These are phyloP conservation scores for Callaeas wilsoni DNA, from an alignment of 2,113 vertebrate genomes.

Conservation along the genomic window DNA sequence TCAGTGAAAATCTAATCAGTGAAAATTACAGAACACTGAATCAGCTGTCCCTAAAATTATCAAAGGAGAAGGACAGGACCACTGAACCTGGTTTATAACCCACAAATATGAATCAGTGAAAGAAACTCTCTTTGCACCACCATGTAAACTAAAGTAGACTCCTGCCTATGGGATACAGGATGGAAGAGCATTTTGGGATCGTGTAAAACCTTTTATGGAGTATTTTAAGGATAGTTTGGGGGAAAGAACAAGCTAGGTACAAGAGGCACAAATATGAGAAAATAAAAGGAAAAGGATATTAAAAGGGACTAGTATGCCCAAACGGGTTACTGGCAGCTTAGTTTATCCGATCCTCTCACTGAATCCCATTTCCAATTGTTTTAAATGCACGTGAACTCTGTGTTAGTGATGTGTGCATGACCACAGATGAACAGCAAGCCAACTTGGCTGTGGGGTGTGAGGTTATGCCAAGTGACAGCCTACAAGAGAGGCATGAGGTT, in stretches of 20 bases:
- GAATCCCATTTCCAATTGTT: not conserved
- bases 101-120: not conserved
- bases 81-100: not conserved
- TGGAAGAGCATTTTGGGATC: not conserved
- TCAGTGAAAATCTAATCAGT: not conserved
- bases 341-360: not conserved
- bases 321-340: not conserved
- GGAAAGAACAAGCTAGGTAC: not conserved
- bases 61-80: not conserved
- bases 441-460: not conserved
- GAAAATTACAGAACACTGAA: not conserved
- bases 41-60: not conserved
- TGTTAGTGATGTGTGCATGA: not conserved
- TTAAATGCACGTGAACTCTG: fast-evolving
- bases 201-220: not conserved
- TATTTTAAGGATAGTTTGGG: not conserved
- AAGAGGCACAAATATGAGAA: not conserved
- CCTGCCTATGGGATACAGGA: not conserved
- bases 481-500: not conserved
- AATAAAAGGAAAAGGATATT: not conserved
- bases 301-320: not conserved
- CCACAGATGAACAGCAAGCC: not conserved
- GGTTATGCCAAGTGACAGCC: not conserved
- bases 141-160: not conserved
- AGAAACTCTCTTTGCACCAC: not conserved